Evolutionary conservation across 1,140 invertebrate genomes (phyloP).

Genomic region (Cotesia glomerata): DNA sequence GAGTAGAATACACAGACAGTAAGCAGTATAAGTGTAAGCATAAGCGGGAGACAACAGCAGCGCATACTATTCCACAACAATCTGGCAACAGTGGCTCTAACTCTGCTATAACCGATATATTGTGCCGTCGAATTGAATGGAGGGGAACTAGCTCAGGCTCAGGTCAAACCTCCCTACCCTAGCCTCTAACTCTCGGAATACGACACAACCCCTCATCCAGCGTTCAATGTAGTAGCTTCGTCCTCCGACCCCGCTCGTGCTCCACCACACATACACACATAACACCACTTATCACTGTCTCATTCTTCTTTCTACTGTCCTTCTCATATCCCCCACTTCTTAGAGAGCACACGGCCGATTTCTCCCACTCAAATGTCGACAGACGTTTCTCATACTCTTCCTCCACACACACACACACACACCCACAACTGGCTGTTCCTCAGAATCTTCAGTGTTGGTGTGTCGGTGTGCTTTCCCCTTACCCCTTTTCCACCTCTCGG

Average conservation of each 20-base stretch:
- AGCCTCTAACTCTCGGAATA: neutral
- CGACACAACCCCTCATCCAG: slow-evolving; percentile 42
- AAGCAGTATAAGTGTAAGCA: slow-evolving; percentile 5
- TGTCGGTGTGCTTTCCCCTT: neutral
- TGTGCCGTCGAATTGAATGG: slow-evolving; percentile 61
- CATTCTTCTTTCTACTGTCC: neutral
- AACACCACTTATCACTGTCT: neutral
- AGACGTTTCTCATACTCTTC: slow-evolving; percentile 6
- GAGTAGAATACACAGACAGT: neutral
- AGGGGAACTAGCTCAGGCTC: slow-evolving; percentile 61
- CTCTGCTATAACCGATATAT: slow-evolving; percentile 59
- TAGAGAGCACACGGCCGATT: neutral
- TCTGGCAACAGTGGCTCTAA: slow-evolving; percentile 58
- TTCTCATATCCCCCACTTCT: too few species aligned
- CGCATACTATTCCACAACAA: slow-evolving; percentile 36
- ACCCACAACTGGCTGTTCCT: neutral
- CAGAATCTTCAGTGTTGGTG: neutral
- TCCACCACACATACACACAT: slow-evolving; percentile 7
- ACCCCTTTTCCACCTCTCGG: too few species aligned
- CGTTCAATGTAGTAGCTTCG: slow-evolving; percentile 11
- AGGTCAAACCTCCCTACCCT: slow-evolving; percentile 56
- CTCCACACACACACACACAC: neutral
- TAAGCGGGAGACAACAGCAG: slow-evolving; percentile 30
- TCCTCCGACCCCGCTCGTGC: slow-evolving; percentile 37
- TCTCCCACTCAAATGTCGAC: neutral